These are phyloP conservation scores for Apodemia hepburni DNA, from an alignment of 2,888 invertebrate genomes.

Conservation along the genomic window DNA sequence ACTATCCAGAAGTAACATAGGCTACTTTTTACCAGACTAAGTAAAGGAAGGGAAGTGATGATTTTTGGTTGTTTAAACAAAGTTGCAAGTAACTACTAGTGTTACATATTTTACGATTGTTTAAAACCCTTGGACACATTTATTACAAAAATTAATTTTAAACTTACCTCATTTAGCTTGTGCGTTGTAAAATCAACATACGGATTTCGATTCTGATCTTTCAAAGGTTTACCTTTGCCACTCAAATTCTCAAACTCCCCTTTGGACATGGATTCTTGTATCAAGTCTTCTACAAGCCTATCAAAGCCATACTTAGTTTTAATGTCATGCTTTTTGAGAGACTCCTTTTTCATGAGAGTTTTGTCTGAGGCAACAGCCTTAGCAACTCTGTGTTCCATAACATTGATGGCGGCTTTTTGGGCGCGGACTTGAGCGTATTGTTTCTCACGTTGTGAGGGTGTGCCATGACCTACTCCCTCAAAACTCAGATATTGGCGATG, in stretches of 20 bases:
- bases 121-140: too few relatives aligned
- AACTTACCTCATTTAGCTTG: constrained; percentile 87
- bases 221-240: constrained; percentile 91
- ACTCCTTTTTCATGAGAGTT: constrained; percentile 83
- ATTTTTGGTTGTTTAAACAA: too few relatives aligned
- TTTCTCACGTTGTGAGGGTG: constrained; percentile 87
- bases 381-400: constrained; percentile 82
- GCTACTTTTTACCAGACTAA: too few relatives aligned
- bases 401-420: constrained; percentile 83
- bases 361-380: constrained; percentile 82
- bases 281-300: constrained; percentile 93
- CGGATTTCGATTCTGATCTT: constrained; percentile 86
- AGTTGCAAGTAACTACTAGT: too few relatives aligned
- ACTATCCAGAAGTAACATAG: too few relatives aligned
- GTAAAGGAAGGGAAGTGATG: too few relatives aligned
- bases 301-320: constrained; percentile 93
- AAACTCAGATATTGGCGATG: constrained; percentile 91
- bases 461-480: constrained; percentile 90
- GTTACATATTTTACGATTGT: too few relatives aligned
- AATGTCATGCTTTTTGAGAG: constrained; percentile 82
- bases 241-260: constrained; percentile 93
- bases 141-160: too few relatives aligned
- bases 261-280: constrained; percentile 93
- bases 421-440: constrained; percentile 86
- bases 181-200: constrained; percentile 94